Evolutionary conservation across 2,113 vertebrate genomes (phyloP).

Genomic region (Ciconia boyciana): DNA sequence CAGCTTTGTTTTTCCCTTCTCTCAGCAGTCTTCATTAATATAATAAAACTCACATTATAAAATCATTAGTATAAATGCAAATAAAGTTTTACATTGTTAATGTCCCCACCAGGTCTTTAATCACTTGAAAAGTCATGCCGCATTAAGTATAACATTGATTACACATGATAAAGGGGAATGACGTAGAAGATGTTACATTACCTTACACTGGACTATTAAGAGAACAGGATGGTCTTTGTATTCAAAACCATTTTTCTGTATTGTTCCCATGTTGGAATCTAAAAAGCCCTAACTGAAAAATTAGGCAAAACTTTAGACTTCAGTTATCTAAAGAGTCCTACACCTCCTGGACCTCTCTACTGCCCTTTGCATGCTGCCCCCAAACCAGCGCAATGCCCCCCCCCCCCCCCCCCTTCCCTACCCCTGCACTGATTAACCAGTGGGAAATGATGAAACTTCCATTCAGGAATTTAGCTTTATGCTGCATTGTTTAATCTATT

Average conservation of each 20-base stretch:
- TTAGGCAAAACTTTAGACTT: neutral
- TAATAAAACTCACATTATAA: slow-evolving; percentile 75
- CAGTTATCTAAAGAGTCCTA: neutral
- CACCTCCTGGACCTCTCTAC: neutral
- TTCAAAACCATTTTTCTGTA: neutral
- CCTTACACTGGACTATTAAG: slow-evolving; percentile 1
- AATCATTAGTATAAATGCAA: slow-evolving; percentile 74
- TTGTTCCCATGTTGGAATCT: neutral
- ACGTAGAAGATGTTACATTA: neutral
- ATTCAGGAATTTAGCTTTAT: neutral
- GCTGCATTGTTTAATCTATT: too few species aligned
- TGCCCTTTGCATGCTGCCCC: neutral
- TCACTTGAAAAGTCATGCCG: slow-evolving; percentile 65
- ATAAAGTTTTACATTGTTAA: slow-evolving; percentile 71
- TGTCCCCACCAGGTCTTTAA: slow-evolving; percentile 61
- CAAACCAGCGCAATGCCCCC: neutral
- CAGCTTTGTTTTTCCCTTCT: slow-evolving; percentile 42
- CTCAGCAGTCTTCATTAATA: slow-evolving; percentile 71
- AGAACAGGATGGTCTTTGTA: neutral
- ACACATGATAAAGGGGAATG: slow-evolving; percentile 37
- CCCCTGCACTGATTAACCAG: neutral
- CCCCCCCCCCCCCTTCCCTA: neutral
- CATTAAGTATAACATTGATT: slow-evolving; percentile 69
- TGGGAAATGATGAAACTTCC: neutral
- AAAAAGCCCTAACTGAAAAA: neutral